Evolutionary conservation across 2,888 invertebrate species (phyloP).

Genomic region (Thalpophila matura): DNA sequence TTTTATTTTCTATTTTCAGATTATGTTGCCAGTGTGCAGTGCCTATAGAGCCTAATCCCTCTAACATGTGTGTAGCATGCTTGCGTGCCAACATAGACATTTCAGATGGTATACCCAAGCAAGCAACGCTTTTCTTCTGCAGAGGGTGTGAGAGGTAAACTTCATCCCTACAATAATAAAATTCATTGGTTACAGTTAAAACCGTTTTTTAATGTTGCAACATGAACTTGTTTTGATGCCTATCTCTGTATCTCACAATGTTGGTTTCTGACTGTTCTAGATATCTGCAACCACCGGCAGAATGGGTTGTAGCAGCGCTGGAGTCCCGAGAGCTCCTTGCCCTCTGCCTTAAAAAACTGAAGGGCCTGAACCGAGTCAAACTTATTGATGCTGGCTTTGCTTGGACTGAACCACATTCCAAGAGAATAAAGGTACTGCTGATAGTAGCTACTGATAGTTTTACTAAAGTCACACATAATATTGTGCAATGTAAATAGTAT

Average conservation of each 20-base stretch:
- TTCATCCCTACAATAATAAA: neutral
- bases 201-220: no score
- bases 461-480: neutral
- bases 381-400: constrained; percentile 98
- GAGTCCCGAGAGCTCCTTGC: constrained; percentile 97
- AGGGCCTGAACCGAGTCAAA: constrained; percentile 96
- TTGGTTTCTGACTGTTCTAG: constrained; percentile 72
- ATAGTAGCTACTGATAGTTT: constrained; percentile 89
- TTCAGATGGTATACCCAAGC: constrained; percentile 98
- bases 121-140: constrained; percentile 97
- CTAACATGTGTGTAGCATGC: constrained; percentile 99
- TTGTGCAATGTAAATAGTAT: constrained; percentile 18
- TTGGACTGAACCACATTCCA: constrained; percentile 99
- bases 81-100: constrained; percentile 98
- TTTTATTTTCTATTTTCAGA: constrained; percentile 81
- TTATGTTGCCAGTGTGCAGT: constrained; percentile 98
- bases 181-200: neutral
- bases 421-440: constrained; percentile 95
- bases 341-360: constrained; percentile 97
- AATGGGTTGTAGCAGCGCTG: constrained; percentile 96
- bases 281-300: constrained; percentile 97
- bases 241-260: no score
- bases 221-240: no score
- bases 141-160: constrained; percentile 96
- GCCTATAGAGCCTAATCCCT: constrained; percentile 97